Evolutionary conservation across 1,140 invertebrate genomes (phyloP).

Genomic region (Panagrolaimus sp.): DNA sequence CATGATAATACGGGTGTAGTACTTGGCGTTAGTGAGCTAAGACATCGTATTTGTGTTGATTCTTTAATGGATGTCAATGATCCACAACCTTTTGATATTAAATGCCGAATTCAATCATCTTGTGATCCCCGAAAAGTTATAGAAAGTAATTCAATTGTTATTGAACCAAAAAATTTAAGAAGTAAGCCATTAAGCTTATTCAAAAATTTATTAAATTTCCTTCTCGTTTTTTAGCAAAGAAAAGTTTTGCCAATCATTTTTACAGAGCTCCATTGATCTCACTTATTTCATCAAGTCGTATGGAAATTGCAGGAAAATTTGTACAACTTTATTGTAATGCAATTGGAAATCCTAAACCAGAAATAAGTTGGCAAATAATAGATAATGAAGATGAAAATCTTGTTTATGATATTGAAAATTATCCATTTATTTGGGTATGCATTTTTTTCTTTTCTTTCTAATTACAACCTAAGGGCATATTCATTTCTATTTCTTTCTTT

Average conservation of each 20-base stretch:
- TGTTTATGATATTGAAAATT: background rate
- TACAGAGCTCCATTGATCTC: conserved; percentile 10
- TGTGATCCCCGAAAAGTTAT: background rate
- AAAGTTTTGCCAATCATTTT: background rate
- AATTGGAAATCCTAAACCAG: background rate
- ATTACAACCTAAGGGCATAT: too few species aligned
- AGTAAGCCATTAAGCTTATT: too few species aligned
- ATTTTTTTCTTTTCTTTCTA: background rate
- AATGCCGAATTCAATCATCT: conserved; percentile 1
- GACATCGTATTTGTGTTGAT: conserved; percentile 12
- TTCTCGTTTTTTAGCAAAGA: too few species aligned
- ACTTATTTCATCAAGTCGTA: background rate
- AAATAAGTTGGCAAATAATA: background rate
- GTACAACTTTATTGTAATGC: conserved; percentile 7
- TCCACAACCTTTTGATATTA: background rate
- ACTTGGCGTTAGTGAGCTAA: background rate
- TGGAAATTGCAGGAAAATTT: conserved; percentile 2
- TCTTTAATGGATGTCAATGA: background rate
- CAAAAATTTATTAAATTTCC: too few species aligned
- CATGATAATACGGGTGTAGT: conserved; percentile 1
- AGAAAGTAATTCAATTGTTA: background rate
- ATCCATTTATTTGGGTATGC: background rate
- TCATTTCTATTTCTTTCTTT: background rate
- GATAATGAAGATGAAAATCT: background rate
- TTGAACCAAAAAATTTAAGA: background rate